A percentile compares a stretch with the other conserved stretches of the same genome.
These are phyloP conservation scores for Tupaia tana DNA, from an alignment of 2,113 vertebrate genomes.

Conservation along the genomic window DNA sequence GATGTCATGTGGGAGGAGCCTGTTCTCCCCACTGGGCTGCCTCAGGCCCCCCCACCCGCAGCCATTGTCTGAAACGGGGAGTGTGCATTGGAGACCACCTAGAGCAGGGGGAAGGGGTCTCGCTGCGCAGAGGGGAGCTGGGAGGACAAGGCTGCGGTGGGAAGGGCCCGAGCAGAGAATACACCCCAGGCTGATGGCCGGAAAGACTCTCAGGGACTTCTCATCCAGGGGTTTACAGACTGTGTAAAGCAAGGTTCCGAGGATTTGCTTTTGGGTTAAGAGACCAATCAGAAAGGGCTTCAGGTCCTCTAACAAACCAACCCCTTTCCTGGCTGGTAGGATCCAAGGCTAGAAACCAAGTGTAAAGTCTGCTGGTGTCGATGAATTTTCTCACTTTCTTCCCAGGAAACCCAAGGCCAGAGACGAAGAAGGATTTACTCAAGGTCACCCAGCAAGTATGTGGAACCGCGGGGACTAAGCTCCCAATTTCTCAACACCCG, in stretches of 20 bases:
- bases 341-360: neutral
- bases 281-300: neutral
- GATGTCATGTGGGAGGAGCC: conserved; percentile 79
- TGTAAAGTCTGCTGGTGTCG: neutral
- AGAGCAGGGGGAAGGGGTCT: neutral
- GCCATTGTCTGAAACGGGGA: conserved; percentile 72
- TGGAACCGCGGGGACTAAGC: neutral
- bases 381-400: neutral
- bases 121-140: neutral
- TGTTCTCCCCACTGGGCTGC: neutral
- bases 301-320: neutral
- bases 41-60: neutral
- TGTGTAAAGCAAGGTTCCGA: conserved; percentile 9
- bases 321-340: neutral
- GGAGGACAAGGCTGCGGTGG: neutral
- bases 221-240: neutral
- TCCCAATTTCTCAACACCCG: conserved; percentile 34
- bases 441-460: neutral
- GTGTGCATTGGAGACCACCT: conserved; percentile 51
- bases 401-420: conserved; percentile 11
- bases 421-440: neutral
- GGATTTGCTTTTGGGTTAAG: neutral
- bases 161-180: conserved; percentile 24
- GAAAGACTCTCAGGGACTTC: conserved; percentile 70
- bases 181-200: conserved; percentile 78